phyloP scores from a whole-genome alignment of 2,797 vertebrate species.

The Melanotaenia maccullochi region DNA sequence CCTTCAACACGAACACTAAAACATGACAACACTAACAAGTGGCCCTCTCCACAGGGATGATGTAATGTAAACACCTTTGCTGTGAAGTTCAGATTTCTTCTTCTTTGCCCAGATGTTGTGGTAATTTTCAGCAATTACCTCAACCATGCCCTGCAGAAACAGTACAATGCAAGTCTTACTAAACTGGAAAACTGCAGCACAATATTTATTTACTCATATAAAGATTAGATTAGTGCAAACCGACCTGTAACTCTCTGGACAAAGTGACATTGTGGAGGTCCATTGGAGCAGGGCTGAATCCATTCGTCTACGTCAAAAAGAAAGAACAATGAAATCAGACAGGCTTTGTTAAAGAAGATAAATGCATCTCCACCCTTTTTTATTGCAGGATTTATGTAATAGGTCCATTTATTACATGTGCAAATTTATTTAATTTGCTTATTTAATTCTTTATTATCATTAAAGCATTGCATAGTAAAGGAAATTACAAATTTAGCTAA shows the following conservation, averaged over 20 bases:
- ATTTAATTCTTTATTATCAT: neutral
- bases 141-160: conserved; percentile 90
- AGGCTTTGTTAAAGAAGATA: neutral
- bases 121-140: conserved; percentile 97
- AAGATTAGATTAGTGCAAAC: conserved; percentile 18
- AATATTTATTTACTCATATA: neutral
- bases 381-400: neutral
- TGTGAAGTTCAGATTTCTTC: conserved; percentile 93
- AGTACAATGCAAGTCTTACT: neutral
- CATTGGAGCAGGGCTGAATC: conserved; percentile 88
- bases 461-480: neutral
- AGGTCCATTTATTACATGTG: neutral
- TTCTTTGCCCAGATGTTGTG: conserved; percentile 99
- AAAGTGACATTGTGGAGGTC: conserved; percentile 93
- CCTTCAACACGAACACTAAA: conserved; percentile 3
- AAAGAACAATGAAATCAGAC: neutral
- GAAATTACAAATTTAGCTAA: neutral
- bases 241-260: conserved; percentile 94
- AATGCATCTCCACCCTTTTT: neutral
- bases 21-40: neutral
- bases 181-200: neutral
- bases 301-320: conserved; percentile 82
- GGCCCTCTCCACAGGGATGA: neutral
- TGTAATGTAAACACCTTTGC: conserved; percentile 86
- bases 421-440: neutral